A percentile compares a stretch with the other conserved stretches of the same genome.
These are phyloP conservation scores for Chrysocyon brachyurus DNA, from an alignment of 2,797 vertebrate species.

Conservation along the genomic window DNA sequence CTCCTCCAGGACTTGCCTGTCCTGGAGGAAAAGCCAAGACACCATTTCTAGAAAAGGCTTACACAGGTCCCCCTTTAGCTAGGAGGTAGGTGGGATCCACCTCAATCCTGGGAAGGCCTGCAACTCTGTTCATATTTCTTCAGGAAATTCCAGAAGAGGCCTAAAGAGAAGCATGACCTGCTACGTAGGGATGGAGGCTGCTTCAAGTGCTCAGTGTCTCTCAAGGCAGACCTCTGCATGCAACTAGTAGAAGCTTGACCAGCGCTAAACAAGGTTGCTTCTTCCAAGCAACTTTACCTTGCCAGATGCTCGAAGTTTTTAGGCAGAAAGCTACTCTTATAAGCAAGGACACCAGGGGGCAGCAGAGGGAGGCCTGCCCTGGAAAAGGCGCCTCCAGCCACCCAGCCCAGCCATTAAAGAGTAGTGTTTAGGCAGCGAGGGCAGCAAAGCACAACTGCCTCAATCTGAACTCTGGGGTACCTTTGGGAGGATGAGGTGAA, in stretches of 20 bases:
- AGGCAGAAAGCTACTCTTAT: slow-evolving; percentile 18
- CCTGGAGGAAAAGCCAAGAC: not conserved
- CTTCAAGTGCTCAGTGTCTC: not conserved
- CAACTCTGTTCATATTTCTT: slow-evolving; percentile 41
- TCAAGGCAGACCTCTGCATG: not conserved
- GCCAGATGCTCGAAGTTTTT: not conserved
- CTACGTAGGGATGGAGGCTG: not conserved
- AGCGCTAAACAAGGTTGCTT: not conserved
- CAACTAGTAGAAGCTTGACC: not conserved
- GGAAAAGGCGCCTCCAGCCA: not conserved
- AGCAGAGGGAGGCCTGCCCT: not conserved
- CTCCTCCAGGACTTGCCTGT: not conserved
- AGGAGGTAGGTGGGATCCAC: not conserved
- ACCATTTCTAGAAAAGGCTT: slow-evolving; percentile 30
- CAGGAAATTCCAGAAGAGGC: slow-evolving; percentile 29
- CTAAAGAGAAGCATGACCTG: not conserved
- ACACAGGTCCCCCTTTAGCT: not conserved
- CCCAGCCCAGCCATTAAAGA: not conserved
- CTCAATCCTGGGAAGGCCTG: not conserved
- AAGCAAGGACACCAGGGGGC: not conserved
- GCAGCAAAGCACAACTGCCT: slow-evolving; percentile 6
- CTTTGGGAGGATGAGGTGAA: not conserved
- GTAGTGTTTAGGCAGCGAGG: not conserved
- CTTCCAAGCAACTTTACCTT: not conserved
- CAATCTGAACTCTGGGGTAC: not conserved